Evolutionary conservation across 2,113 vertebrate genomes (phyloP).

Genomic region (Suricata suricatta): DNA sequence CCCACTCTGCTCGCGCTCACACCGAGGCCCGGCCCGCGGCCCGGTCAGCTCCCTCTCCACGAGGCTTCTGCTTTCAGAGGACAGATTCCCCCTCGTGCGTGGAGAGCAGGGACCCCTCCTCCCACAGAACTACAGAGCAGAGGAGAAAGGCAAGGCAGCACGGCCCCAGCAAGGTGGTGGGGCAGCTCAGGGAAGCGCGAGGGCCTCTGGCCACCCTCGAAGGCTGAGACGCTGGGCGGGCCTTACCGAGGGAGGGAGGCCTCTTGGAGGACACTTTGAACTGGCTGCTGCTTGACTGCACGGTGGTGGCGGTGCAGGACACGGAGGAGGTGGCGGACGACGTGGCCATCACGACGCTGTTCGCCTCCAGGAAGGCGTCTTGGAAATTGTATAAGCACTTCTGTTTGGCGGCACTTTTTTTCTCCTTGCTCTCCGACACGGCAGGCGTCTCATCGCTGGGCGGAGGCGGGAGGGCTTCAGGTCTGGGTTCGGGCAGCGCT

Average conservation of each 20-base stretch:
- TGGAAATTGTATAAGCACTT: slow-evolving; percentile 99
- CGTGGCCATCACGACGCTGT: slow-evolving; percentile 95
- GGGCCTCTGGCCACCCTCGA: background rate
- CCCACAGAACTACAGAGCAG: rapidly evolving
- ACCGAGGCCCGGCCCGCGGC: rapidly evolving
- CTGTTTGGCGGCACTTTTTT: slow-evolving; percentile 93
- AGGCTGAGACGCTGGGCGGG: background rate
- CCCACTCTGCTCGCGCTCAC: background rate
- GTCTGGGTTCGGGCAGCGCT: slow-evolving; percentile 87
- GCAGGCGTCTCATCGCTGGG: slow-evolving; percentile 85
- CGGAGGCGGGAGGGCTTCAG: slow-evolving; percentile 90
- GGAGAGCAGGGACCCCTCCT: background rate
- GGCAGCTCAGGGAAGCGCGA: background rate
- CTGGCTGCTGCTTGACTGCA: slow-evolving; percentile 97
- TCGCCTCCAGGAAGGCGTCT: slow-evolving; percentile 97
- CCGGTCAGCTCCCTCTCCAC: rapidly evolving
- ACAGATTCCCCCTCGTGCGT: background rate
- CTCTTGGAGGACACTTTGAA: slow-evolving; percentile 95
- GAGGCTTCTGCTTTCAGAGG: background rate
- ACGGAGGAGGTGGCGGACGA: slow-evolving; percentile 95
- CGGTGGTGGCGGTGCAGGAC: slow-evolving; percentile 97
- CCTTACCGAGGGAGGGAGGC: slow-evolving; percentile 92
- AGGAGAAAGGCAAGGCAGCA: rapidly evolving
- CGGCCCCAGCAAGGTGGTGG: rapidly evolving
- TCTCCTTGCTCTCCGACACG: slow-evolving; percentile 91